phyloP scores from a whole-genome alignment of 2,888 invertebrate genomes.

The Philereme vetulata region DNA sequence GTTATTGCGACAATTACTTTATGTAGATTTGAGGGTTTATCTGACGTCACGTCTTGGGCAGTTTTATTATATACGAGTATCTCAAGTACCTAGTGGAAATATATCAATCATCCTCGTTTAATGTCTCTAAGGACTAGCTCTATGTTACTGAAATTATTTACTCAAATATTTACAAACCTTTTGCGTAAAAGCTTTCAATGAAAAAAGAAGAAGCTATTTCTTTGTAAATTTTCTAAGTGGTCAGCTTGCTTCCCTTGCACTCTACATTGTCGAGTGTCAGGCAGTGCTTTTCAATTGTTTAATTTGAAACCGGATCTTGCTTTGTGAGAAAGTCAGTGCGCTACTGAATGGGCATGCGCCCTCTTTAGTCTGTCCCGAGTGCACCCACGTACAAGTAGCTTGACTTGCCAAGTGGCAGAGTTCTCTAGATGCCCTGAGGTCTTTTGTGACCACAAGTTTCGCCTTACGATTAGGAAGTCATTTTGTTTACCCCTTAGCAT shows the following conservation, averaged over 20 bases:
- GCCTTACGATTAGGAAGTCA: too few species aligned
- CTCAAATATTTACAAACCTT: constrained; percentile 12
- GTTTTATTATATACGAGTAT: too few species aligned
- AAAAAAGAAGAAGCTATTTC: not conserved
- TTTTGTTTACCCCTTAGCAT: too few species aligned
- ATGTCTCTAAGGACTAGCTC: too few species aligned
- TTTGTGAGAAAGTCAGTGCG: constrained; percentile 8
- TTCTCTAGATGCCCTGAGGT: too few species aligned
- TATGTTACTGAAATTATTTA: constrained; percentile 6
- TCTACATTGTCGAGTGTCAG: not conserved
- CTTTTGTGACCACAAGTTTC: too few species aligned
- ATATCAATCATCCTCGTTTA: too few species aligned
- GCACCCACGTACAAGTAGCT: too few species aligned
- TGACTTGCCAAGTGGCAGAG: too few species aligned
- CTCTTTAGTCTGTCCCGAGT: not conserved
- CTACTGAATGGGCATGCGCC: not conserved
- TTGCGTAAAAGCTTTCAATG: constrained; percentile 1
- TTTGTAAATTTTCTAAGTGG: not conserved
- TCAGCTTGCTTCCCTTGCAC: constrained; percentile 9
- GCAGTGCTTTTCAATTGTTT: not conserved
- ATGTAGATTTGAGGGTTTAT: too few species aligned
- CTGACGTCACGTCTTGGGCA: too few species aligned
- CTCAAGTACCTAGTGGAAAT: not conserved
- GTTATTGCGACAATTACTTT: too few species aligned
- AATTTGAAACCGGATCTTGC: constrained; percentile 16